These are phyloP conservation scores for Eupelmus urozonus DNA, from an alignment of 2,888 invertebrate genomes.

Conservation along the genomic window DNA sequence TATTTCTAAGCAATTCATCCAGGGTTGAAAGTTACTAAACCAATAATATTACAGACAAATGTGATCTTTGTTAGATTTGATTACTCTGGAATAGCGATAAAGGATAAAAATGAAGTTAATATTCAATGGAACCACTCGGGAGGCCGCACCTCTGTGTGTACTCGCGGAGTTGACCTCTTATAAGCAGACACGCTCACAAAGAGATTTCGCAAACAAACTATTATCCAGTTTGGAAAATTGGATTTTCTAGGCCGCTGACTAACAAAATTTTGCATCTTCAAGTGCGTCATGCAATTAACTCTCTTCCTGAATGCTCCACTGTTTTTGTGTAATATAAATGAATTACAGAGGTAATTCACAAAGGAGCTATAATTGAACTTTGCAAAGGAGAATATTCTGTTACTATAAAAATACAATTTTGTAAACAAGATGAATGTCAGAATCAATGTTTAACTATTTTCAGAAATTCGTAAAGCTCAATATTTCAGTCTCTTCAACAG, in stretches of 20 bases:
- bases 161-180: neutral
- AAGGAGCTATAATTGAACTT: too few relatives aligned
- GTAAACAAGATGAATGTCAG: too few relatives aligned
- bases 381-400: too few relatives aligned
- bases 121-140: neutral
- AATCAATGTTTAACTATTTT: too few relatives aligned
- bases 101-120: neutral
- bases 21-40: too few relatives aligned
- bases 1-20: too few relatives aligned
- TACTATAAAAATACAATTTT: too few relatives aligned
- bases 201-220: conserved; percentile 21
- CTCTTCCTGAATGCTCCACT: neutral
- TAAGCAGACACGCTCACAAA: conserved; percentile 12
- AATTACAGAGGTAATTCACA: neutral
- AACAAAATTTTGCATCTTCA: neutral
- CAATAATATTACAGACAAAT: too few relatives aligned
- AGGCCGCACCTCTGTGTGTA: neutral
- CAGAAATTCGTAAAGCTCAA: too few relatives aligned
- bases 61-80: too few relatives aligned
- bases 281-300: conserved; percentile 1
- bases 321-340: neutral
- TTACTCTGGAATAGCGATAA: too few relatives aligned
- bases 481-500: too few relatives aligned
- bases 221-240: conserved; percentile 19
- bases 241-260: conserved; percentile 7